phyloP scores from a whole-genome alignment of 2,797 vertebrate species.

The Steatocranus sp. region DNA sequence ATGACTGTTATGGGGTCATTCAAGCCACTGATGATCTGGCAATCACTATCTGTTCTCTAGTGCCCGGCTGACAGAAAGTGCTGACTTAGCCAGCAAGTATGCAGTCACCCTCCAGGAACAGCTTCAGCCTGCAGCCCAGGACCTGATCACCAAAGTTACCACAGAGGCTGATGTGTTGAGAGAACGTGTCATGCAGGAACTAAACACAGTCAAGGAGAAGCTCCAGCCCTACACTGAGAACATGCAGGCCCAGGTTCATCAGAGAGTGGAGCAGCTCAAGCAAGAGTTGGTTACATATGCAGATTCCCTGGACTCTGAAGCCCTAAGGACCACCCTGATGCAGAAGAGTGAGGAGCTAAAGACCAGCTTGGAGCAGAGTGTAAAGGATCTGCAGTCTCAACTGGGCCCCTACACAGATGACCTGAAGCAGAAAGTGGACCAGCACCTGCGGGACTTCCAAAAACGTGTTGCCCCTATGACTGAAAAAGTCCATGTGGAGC shows the following conservation, averaged over 20 bases:
- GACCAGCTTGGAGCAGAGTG: constrained; percentile 64
- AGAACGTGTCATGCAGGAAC: constrained; percentile 58
- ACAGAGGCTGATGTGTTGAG: constrained; percentile 66
- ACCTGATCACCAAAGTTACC: constrained; percentile 68
- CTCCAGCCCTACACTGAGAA: constrained; percentile 72
- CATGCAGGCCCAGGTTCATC: constrained; percentile 67
- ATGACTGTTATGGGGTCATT: background rate
- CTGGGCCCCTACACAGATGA: constrained; percentile 74
- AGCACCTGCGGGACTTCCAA: constrained; percentile 71
- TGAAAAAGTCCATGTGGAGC: constrained; percentile 62
- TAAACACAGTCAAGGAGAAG: constrained; percentile 45
- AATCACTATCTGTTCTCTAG: constrained; percentile 7
- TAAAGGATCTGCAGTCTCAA: constrained; percentile 72
- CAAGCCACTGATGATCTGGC: background rate
- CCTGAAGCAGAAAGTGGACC: constrained; percentile 71
- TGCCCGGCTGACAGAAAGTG: constrained; percentile 65
- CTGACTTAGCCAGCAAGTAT: constrained; percentile 65
- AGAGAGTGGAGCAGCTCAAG: constrained; percentile 72
- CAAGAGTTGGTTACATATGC: constrained; percentile 67
- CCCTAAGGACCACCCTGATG: constrained; percentile 62
- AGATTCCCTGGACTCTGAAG: constrained; percentile 68
- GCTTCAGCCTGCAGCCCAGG: constrained; percentile 62
- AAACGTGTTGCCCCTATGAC: constrained; percentile 63
- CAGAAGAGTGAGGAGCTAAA: constrained; percentile 76
- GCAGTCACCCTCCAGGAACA: constrained; percentile 63